Base-by-base conservation (phyloP, 1,140 invertebrate species). In the Drosophila sproati region DNA sequence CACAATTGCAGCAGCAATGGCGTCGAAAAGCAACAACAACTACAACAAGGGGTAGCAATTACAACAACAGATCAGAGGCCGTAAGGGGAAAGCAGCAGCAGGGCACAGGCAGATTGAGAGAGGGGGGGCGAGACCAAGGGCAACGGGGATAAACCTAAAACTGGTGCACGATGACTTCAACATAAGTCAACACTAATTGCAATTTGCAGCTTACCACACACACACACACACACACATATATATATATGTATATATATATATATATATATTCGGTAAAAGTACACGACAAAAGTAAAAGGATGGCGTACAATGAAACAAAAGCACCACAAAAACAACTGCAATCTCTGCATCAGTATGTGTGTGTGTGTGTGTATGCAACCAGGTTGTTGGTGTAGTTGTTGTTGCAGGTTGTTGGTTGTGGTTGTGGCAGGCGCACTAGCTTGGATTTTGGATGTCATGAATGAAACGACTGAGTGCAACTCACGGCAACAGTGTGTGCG, bases 151-250 rank as follows among this genome's bases (percentile, higher is more conserved):
- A 69, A 59, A 80, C 60, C 64, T 54, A 48, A 69, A 77, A 57
- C 69, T 77, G 71, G 52, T 62, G 72, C 71, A 74, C 73, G 61
- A 80, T 69, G 61, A 80, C 59, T 79, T 67, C 66, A 82, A 82
- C 80, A 88, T 88, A 88, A 88, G 83, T 88, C 83, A 88, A 83
- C 83, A 88, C 83, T 88, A 88, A 88, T 88, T 88, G 83, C 83
- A 88, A 87, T 88, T 88, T 88, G 83, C 72, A 76, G 78, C 67
- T 70, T 78, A 76, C 54, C 76, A 73, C 59, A 69, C 59, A 55
- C 73, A 54, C 56, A 34, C 55, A 41, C 35, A 43, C 63, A 35
- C 32, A 39, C 43, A 63, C 29, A 67, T 5, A 45, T 10, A 55
- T 51, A 56, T 34, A 39, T 29, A 35, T 48, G 62, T 52, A 51